Percentiles rank a stretch among this genome's conserved stretches.
phyloP scores from a whole-genome alignment of 2,797 vertebrate genomes.

The Vultur gryphus region DNA sequence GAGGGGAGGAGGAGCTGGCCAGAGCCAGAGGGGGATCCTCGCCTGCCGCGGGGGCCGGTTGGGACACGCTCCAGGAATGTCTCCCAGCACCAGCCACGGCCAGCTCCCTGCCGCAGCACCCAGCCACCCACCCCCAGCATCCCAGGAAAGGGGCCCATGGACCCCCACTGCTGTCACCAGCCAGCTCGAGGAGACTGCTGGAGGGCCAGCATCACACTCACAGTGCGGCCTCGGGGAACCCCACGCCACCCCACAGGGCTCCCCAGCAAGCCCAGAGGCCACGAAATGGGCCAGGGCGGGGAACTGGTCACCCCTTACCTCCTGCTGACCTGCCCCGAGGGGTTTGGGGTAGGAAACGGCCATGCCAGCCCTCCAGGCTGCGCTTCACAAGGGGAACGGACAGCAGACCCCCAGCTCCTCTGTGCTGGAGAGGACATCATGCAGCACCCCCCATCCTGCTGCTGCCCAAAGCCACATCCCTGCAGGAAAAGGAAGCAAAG shows the following conservation, averaged over 20 bases:
- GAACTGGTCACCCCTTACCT: neutral
- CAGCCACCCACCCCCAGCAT: neutral
- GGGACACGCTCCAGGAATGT: conserved; percentile 31
- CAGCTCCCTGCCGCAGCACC: neutral
- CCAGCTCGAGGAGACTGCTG: fast-evolving
- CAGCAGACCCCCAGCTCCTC: neutral
- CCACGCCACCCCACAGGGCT: fast-evolving
- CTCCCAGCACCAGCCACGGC: neutral
- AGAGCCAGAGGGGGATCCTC: neutral
- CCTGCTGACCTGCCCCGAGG: neutral
- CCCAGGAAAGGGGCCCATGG: neutral
- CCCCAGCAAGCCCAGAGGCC: neutral
- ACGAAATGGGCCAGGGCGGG: neutral
- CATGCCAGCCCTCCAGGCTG: neutral
- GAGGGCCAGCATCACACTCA: neutral
- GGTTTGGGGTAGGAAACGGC: neutral
- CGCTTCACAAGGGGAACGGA: neutral
- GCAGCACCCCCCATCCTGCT: neutral
- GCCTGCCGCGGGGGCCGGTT: neutral
- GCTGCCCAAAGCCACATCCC: neutral
- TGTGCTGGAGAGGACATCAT: neutral
- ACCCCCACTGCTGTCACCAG: neutral
- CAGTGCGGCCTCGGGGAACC: fast-evolving
- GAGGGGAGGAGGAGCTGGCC: neutral
- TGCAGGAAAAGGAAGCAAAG: neutral